phyloP scores from a whole-genome alignment of 2,797 vertebrate genomes.

The Sebastiscus tertius region DNA sequence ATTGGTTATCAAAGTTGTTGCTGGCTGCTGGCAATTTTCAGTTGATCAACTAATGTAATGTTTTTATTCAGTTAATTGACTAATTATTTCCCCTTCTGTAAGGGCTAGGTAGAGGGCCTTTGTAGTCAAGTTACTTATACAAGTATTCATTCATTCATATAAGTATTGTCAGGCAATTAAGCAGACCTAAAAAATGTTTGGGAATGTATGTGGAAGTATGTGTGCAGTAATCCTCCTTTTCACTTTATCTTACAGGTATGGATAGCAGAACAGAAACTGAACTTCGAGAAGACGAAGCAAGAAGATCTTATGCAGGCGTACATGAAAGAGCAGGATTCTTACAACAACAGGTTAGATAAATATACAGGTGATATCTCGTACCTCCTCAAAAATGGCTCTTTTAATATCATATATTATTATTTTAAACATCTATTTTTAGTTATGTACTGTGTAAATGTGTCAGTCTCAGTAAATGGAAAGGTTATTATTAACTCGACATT shows the following conservation, averaged over 20 bases:
- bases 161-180: background rate
- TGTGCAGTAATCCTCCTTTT: background rate
- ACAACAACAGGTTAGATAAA: conserved; percentile 92
- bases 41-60: background rate
- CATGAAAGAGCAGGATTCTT: conserved; percentile 96
- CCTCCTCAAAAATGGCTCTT: background rate
- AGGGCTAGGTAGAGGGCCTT: background rate
- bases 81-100: background rate
- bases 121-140: background rate
- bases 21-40: background rate
- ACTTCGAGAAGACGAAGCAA: conserved; percentile 96
- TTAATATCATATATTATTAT: background rate
- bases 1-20: background rate
- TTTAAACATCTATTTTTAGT: background rate
- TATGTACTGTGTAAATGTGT: background rate
- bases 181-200: background rate
- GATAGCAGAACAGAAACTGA: conserved; percentile 99
- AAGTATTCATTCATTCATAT: background rate
- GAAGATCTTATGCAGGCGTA: conserved; percentile 98
- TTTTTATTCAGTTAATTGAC: background rate
- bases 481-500: background rate
- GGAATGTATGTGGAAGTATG: background rate
- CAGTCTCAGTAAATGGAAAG: background rate
- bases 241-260: conserved; percentile 87
- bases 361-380: background rate